phyloP scores from a whole-genome alignment of 2,113 vertebrate species.

The Sorex fumeus region DNA sequence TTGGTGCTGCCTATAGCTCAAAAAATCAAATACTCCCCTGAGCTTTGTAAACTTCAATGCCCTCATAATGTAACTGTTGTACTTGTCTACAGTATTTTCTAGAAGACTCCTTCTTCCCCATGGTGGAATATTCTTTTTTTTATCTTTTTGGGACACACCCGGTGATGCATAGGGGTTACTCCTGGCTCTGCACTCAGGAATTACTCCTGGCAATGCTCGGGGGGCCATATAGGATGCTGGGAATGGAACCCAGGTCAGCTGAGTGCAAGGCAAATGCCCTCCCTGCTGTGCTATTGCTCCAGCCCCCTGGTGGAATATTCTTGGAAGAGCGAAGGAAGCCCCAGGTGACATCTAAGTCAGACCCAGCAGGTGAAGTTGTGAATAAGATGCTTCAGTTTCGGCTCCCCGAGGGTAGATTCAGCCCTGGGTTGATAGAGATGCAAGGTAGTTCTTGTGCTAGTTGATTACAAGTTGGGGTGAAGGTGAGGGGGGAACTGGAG shows the following conservation, averaged over 20 bases:
- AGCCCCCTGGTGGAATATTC: neutral
- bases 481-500: neutral
- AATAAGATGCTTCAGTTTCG: neutral
- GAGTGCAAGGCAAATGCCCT: no score
- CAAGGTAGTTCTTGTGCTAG: neutral
- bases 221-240: no score
- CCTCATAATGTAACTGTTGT: neutral
- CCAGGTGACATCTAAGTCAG: neutral
- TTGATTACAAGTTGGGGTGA: neutral
- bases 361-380: neutral
- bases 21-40: neutral
- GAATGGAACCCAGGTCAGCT: no score
- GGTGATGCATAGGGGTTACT: no score
- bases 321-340: neutral
- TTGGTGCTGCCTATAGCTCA: neutral
- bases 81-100: neutral
- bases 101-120: neutral
- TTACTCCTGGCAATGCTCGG: no score
- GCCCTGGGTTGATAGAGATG: neutral
- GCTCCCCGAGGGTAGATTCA: neutral
- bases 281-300: no score
- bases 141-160: no score
- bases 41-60: neutral
- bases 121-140: neutral
- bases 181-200: no score